Conservation (phyloP, 2,888 invertebrate species). For the Pachycephus smyrnensis region DNA sequence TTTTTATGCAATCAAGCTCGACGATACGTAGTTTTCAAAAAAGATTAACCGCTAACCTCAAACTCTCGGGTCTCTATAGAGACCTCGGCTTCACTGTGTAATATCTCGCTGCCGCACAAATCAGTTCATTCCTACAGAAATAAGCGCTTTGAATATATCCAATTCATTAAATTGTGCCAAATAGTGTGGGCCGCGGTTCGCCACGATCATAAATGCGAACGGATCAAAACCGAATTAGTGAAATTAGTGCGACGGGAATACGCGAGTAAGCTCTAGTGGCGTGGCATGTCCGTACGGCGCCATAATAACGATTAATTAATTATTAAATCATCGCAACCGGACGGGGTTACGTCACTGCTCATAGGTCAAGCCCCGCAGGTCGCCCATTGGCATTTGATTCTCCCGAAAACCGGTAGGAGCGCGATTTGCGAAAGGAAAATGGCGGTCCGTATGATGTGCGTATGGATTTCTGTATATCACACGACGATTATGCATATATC, state of each 20-base stretch:
- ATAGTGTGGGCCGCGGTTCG: background rate
- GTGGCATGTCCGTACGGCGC: slow-evolving; percentile 19
- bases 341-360: slow-evolving; percentile 1
- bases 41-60: background rate
- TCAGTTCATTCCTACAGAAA: background rate
- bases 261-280: slow-evolving; percentile 1
- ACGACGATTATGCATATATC: background rate
- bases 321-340: slow-evolving; percentile 31
- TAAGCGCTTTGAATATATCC: slow-evolving; percentile 37
- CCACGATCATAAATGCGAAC: slow-evolving; percentile 38
- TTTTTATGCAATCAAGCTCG: slow-evolving; percentile 49
- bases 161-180: slow-evolving; percentile 37
- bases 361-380: background rate
- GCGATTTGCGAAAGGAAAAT: background rate
- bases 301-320: slow-evolving; percentile 43
- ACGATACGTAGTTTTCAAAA: background rate
- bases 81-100: background rate
- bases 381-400: slow-evolving; percentile 11
- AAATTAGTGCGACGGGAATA: slow-evolving; percentile 33
- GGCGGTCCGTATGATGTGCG: background rate
- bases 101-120: background rate
- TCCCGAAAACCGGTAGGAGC: background rate
- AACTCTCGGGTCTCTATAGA: background rate
- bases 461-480: background rate
- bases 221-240: slow-evolving; percentile 45